These are phyloP conservation scores for Lithosia quadra DNA, from an alignment of 2,888 invertebrate genomes.

Conservation along the genomic window DNA sequence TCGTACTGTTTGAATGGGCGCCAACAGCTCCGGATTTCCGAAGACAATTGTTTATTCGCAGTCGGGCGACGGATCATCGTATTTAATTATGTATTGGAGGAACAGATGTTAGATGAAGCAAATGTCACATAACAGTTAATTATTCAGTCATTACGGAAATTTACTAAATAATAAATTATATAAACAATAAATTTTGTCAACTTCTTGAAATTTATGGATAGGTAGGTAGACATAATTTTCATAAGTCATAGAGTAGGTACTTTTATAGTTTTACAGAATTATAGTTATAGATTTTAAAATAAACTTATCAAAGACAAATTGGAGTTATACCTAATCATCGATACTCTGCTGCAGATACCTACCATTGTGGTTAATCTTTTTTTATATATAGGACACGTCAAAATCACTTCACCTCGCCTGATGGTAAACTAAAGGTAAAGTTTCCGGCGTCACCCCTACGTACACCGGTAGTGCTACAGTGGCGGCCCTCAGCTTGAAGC, in stretches of 20 bases:
- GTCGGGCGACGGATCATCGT: constrained; percentile 26
- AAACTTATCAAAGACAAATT: neutral
- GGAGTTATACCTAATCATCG: neutral
- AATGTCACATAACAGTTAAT: constrained; percentile 6
- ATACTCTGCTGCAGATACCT: too few species aligned
- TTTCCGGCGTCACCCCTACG: too few species aligned
- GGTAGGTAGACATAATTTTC: too few species aligned
- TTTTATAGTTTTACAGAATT: neutral
- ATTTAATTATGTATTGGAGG: constrained; percentile 22
- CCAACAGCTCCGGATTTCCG: constrained; percentile 47
- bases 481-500: too few species aligned
- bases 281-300: neutral
- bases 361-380: too few species aligned
- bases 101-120: constrained; percentile 37
- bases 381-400: too few species aligned
- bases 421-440: too few species aligned
- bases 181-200: neutral
- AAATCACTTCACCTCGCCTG: too few species aligned
- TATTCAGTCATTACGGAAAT: constrained; percentile 4
- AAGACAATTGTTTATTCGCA: constrained; percentile 40
- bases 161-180: neutral
- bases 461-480: too few species aligned
- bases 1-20: constrained; percentile 46
- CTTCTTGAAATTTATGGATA: neutral
- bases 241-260: neutral